A percentile compares a stretch with the other conserved stretches of the same genome.
These are phyloP conservation scores for Dromiciops gliroides DNA, from an alignment of 2,113 vertebrate genomes.

Conservation along the genomic window DNA sequence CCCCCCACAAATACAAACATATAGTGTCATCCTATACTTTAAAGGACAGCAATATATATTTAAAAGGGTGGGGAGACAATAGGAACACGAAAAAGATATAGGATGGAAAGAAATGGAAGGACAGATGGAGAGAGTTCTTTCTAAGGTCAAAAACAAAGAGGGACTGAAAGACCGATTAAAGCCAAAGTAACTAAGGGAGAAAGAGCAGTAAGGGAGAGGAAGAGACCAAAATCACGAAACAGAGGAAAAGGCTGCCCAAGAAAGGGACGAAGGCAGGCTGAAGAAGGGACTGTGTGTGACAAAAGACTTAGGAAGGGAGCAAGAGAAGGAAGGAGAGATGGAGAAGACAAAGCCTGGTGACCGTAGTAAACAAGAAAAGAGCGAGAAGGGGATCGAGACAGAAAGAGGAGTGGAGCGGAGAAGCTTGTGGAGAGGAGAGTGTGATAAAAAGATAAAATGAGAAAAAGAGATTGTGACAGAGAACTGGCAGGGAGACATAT, in stretches of 20 bases:
- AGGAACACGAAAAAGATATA: neutral
- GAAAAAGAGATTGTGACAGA: neutral
- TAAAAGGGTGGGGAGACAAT: no score
- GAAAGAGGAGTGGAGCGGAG: neutral
- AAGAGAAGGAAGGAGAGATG: neutral
- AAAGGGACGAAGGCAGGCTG: constrained; percentile 31
- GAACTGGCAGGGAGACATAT: neutral
- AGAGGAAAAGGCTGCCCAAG: constrained; percentile 2
- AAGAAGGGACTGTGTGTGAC: neutral
- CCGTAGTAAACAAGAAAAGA: neutral
- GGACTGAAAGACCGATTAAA: neutral
- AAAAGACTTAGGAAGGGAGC: neutral
- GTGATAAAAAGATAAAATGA: constrained; percentile 10
- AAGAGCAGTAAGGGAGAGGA: neutral
- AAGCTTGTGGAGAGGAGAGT: constrained; percentile 6
- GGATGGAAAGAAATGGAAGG: neutral
- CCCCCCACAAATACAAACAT: neutral
- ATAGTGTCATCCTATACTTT: neutral
- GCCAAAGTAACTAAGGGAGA: neutral
- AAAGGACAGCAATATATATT: neutral
- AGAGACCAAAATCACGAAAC: neutral
- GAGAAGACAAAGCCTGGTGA: neutral
- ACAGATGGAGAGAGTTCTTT: constrained; percentile 29
- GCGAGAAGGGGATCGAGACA: neutral
- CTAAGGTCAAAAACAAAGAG: constrained; percentile 24